Base-by-base conservation (phyloP, 2,888 invertebrate genomes). In the Lasius fuliginosus region DNA sequence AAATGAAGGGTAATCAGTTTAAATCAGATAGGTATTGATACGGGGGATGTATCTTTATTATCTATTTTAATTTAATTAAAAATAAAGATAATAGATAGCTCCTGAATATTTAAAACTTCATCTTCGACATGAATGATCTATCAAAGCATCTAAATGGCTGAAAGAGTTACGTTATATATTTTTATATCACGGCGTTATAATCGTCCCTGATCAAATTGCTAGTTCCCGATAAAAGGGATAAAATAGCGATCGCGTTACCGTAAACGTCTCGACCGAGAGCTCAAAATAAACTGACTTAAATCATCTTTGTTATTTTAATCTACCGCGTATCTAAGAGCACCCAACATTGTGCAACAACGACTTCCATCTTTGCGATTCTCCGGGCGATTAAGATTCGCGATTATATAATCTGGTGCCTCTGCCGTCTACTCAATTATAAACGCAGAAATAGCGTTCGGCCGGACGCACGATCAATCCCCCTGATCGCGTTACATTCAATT, bases 391-490 rank as follows among this genome's bases (percentile, higher is more conserved):
- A 81, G 60, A 60, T 12, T 8, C 71, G 71, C 79, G 65, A 82
- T 76, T 79, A n/a, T n/a, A n/a, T n/a, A 69, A 81, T 86, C 69
- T 36, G 36, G 49, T 27, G 33, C 40, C 69, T 77, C 64, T 67
- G 64, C 49, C 74, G 42, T 56, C 56, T 60, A 65, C 56, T 56
- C 49, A 75, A 69, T 81, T 81, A 60, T 46, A 49, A 67, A 71
- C 74, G 83, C 84, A 79, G 86, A 87, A 87, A 89, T 87, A 89
- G 87, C 73, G 82, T 87, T 85, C 79, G 85, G 86, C 83, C 83
- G 86, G 83, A 82, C 65, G 83, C 86, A 83, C 86, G 85, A 84
- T 89, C 84, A 87, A 87, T 83, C 68, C 62, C 67, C 65, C 81
- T 69, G 83, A 85, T 89, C 83, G 74, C 83, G 83, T 86, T 86